Percentiles rank a stretch among this genome's conserved stretches.
Conservation (phyloP, 2,888 invertebrate genomes). For the Scaptomyza reducta region DNA sequence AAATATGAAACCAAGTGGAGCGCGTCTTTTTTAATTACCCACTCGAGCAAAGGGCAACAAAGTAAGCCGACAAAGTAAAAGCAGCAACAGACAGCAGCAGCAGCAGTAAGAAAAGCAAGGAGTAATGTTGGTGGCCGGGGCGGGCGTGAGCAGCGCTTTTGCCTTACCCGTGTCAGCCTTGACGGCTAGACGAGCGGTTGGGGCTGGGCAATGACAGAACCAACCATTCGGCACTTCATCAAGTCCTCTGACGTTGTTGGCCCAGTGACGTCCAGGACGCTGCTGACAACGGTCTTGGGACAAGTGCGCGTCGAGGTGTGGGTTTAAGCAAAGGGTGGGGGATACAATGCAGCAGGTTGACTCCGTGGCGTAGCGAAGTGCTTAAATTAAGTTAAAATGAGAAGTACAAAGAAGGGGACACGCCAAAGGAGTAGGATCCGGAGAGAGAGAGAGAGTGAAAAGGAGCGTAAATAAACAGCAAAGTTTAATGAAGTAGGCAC, state of each 20-base stretch:
- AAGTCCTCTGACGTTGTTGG: conserved; percentile 42
- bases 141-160: background rate
- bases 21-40: conserved; percentile 55
- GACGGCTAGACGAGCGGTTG: background rate
- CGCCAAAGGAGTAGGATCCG: too few species aligned
- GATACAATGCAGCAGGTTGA: conserved; percentile 30
- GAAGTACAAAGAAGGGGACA: conserved; percentile 8
- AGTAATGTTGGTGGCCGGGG: conserved; percentile 30
- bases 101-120: conserved; percentile 19
- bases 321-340: background rate
- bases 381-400: conserved; percentile 60
- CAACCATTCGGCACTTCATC: conserved; percentile 61
- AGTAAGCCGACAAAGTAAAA: conserved; percentile 36
- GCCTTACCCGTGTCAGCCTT: conserved; percentile 47
- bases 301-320: conserved; percentile 8
- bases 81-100: conserved; percentile 16
- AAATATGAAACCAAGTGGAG: conserved; percentile 52
- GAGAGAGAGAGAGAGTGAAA: background rate
- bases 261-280: conserved; percentile 40
- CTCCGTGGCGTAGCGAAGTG: conserved; percentile 24
- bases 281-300: conserved; percentile 49
- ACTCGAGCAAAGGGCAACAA: conserved; percentile 50
- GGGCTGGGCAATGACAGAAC: conserved; percentile 34
- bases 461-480: conserved; percentile 38
- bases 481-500: conserved; percentile 50